phyloP scores from a whole-genome alignment of 2,888 invertebrate genomes.

The Trilocha varians region DNA sequence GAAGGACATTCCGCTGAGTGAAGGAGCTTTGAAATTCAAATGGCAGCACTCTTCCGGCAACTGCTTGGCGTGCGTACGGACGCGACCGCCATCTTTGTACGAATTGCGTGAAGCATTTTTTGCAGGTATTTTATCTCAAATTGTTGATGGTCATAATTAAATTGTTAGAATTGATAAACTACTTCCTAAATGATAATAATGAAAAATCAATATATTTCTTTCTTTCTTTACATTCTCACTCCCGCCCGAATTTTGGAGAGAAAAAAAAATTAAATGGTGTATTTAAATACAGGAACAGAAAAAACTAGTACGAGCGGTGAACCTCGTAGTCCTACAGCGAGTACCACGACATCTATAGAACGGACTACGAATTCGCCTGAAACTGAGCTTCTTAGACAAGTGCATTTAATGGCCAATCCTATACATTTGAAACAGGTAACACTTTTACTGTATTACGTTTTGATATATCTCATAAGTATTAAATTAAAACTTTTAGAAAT shows the following conservation, averaged over 20 bases:
- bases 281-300: constrained; percentile 25
- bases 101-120: constrained; percentile 65
- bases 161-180: too few relatives aligned
- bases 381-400: constrained; percentile 49
- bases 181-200: too few relatives aligned
- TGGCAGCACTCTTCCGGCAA: constrained; percentile 48
- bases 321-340: constrained; percentile 23
- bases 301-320: constrained; percentile 14
- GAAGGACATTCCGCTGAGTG: background rate
- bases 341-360: constrained; percentile 20
- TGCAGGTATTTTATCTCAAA: constrained; percentile 48
- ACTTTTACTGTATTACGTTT: background rate
- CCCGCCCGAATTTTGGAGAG: constrained; percentile 3
- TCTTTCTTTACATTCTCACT: too few relatives aligned
- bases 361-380: constrained; percentile 29
- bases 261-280: background rate
- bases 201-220: too few relatives aligned
- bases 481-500: too few relatives aligned
- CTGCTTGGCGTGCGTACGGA: constrained; percentile 55
- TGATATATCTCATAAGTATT: too few relatives aligned
- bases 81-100: constrained; percentile 54
- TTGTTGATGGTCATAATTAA: too few relatives aligned
- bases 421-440: constrained; percentile 53
- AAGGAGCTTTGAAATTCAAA: constrained; percentile 5
- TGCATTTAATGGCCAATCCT: constrained; percentile 59